phyloP scores from a whole-genome alignment of 2,888 invertebrate species.

The Stegana nigrithorax region DNA sequence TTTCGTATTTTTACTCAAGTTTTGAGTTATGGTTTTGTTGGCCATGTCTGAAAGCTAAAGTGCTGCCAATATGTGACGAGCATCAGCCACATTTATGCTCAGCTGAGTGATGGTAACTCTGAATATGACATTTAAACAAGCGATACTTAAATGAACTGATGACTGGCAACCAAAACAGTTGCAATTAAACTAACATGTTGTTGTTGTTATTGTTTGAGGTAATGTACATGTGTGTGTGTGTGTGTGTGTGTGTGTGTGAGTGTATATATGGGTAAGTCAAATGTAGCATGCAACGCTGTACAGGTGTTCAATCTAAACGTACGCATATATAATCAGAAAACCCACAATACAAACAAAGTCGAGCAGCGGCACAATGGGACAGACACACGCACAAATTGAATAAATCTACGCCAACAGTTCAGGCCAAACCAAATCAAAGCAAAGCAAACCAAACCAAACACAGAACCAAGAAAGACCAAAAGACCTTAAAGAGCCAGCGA shows the following conservation, averaged over 20 bases:
- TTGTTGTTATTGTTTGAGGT: too few relatives aligned
- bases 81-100: too few relatives aligned
- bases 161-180: too few relatives aligned
- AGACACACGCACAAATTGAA: slow-evolving; percentile 37
- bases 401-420: slow-evolving; percentile 32
- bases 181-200: too few relatives aligned
- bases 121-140: too few relatives aligned
- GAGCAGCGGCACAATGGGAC: not conserved
- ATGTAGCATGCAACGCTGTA: too few relatives aligned
- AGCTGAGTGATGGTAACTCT: too few relatives aligned
- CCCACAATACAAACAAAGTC: slow-evolving; percentile 12
- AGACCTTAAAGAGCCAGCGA: not conserved
- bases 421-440: slow-evolving; percentile 3
- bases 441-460: slow-evolving; percentile 9
- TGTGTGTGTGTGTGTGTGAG: too few relatives aligned
- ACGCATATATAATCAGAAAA: slow-evolving; percentile 12
- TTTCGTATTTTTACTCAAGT: not conserved
- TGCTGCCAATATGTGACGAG: too few relatives aligned
- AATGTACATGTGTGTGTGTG: too few relatives aligned
- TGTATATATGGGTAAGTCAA: too few relatives aligned
- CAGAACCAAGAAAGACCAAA: not conserved
- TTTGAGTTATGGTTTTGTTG: slow-evolving; percentile 5
- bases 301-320: slow-evolving; percentile 43
- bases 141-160: too few relatives aligned
- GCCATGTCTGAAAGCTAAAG: slow-evolving; percentile 7